A percentile compares a stretch with the other conserved stretches of the same genome.
phyloP scores from a whole-genome alignment of 2,797 vertebrate species.

The Poeciliopsis infans region DNA sequence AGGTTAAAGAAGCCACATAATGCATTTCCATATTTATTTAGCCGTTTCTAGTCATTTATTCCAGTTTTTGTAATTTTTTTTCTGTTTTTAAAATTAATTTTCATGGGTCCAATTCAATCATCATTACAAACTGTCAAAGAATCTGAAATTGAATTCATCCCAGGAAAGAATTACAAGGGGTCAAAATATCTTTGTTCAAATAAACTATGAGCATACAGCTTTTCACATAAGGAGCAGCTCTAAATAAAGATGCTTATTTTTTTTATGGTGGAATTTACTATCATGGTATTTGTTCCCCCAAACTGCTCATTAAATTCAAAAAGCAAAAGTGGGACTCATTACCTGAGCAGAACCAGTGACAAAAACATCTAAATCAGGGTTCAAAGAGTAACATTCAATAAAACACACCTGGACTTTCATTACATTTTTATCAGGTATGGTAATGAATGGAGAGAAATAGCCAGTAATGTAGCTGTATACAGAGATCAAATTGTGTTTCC shows the following conservation, averaged over 20 bases:
- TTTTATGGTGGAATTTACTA: not conserved
- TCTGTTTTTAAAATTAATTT: not conserved
- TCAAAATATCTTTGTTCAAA: not conserved
- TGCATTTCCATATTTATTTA: not conserved
- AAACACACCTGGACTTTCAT: constrained; percentile 62
- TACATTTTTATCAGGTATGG: constrained; percentile 80
- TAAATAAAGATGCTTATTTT: not conserved
- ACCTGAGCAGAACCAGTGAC: not conserved
- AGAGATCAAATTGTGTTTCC: constrained; percentile 64
- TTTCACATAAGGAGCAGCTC: not conserved
- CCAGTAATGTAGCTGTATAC: constrained; percentile 80
- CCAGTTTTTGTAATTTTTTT: not conserved
- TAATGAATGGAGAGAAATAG: constrained; percentile 77
- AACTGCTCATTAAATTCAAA: not conserved
- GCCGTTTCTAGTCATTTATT: not conserved
- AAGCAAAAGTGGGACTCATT: not conserved
- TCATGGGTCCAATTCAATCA: not conserved
- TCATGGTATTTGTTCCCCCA: not conserved
- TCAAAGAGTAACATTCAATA: constrained; percentile 25
- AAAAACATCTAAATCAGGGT: not conserved
- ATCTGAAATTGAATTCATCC: not conserved
- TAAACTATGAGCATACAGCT: not conserved
- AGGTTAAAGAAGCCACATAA: not conserved
- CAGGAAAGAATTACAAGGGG: not conserved
- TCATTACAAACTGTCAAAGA: not conserved